Conservation (phyloP, 2,113 vertebrate genomes). For the Halcyon malimbica region DNA sequence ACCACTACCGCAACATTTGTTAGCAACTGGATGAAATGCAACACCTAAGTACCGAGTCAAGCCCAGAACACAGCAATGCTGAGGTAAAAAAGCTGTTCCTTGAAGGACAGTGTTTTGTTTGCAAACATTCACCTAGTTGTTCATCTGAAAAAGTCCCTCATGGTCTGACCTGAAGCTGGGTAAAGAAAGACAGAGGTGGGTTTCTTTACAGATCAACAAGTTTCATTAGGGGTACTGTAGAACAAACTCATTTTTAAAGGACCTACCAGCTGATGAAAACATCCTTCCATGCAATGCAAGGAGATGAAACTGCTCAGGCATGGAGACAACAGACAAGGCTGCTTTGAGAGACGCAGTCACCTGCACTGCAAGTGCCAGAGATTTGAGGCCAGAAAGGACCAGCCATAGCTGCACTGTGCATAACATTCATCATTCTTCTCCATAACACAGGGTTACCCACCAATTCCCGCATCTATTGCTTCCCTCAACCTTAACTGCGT, state of each 20-base stretch:
- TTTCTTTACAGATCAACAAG: background rate
- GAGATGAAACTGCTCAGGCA: background rate
- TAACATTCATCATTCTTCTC: background rate
- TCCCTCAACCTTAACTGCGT: background rate
- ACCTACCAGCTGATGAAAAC: background rate
- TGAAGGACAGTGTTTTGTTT: background rate
- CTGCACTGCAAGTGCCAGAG: rapidly evolving
- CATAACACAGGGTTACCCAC: background rate
- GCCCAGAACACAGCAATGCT: background rate
- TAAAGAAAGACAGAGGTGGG: background rate
- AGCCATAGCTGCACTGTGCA: background rate
- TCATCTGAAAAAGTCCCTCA: background rate
- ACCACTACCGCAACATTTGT: rapidly evolving
- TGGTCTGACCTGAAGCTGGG: too few species aligned
- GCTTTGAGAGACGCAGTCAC: background rate
- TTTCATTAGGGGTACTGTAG: background rate
- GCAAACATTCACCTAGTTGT: background rate
- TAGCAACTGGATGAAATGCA: background rate
- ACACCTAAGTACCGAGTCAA: rapidly evolving
- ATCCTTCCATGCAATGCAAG: background rate
- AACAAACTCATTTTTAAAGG: background rate
- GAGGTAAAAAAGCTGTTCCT: background rate
- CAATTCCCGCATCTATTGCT: background rate
- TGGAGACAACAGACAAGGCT: background rate
- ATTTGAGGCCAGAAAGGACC: background rate